Percentiles rank a stretch among this genome's conserved stretches.
These are phyloP conservation scores for Apotomis capreana DNA, from an alignment of 2,888 invertebrate species.

Conservation along the genomic window DNA sequence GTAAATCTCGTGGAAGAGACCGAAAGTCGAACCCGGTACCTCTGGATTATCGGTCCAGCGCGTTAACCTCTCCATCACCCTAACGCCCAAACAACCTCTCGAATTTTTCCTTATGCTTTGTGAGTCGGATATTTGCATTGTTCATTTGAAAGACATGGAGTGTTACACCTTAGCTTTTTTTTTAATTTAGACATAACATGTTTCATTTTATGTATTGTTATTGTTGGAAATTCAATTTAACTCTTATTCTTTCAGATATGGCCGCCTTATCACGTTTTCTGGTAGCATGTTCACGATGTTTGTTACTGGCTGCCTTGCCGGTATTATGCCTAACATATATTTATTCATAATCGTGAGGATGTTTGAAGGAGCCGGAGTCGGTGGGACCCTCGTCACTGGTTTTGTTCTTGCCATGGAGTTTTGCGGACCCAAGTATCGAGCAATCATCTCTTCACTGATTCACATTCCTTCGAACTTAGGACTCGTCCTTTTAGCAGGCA, in stretches of 20 bases:
- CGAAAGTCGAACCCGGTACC: no score
- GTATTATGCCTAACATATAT: constrained; percentile 57
- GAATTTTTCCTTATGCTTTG: no score
- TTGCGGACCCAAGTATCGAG: constrained; percentile 61
- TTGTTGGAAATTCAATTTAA: no score
- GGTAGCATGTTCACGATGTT: constrained; percentile 54
- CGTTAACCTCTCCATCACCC: no score
- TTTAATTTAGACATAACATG: no score
- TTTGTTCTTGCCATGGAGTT: constrained; percentile 69
- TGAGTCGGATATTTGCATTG: no score
- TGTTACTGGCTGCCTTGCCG: constrained; percentile 59
- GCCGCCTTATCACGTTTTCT: constrained; percentile 59
- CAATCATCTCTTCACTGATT: constrained; percentile 62
- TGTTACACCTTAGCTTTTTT: no score
- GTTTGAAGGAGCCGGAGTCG: constrained; percentile 66
- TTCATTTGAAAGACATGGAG: no score
- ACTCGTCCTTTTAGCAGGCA: constrained; percentile 61
- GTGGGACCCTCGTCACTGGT: constrained; percentile 66
- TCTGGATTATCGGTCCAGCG: no score
- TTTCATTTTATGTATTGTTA: no score
- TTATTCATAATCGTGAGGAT: constrained; percentile 61
- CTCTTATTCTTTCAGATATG: constrained; percentile 58
- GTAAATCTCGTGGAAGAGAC: no score
- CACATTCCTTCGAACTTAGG: constrained; percentile 68
- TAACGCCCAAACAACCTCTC: no score